Base-by-base conservation (phyloP, 2,113 vertebrate genomes). In the Pelodiscus sinensis region DNA sequence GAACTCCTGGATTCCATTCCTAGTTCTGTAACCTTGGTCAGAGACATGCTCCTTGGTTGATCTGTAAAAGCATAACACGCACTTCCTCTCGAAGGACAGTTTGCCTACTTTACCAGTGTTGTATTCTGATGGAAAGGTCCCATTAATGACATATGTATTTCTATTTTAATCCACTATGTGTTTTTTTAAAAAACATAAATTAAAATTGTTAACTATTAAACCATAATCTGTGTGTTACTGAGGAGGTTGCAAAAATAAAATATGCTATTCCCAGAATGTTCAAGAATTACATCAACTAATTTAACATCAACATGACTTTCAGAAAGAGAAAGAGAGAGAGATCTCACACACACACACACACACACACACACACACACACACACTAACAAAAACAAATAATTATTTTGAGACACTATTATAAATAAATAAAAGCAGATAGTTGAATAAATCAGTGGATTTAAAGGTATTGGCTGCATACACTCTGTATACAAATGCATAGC, bases 221-320 rank as follows among this genome's bases (percentile, higher is more conserved):
- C 57, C 60, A 22, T 18, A 51, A 90, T 51, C 58, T 94, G 65
- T 82, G 52, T 88, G 80, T 71, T 78, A 85, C 79, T 35, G 44
- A 12, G 35, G 86, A 85, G 52, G 82, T 73, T 79, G 35, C 25
- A 57, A 9, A 89, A 94, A 81, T n/a, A 88, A 94, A 96, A 96
- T 73, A 88, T 6, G 22, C 52, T 92, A 51, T 85, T 92, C 83
- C 68, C 85, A 80, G 95, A 96, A 92, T 38, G 90, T 91, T 86
- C 29, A 89, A 92, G 60, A 68, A 51, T 94, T 60, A 80, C 29
- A 89, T 50, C 58, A 65, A 65, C 7, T 7, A 65, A 65, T 31
- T 31, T 65, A 65, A 65, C 29, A 31, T 65, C 15, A n/a, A 65
- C 44, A 44, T 44, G 44, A 44, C 44, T 44, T 44, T 44, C 44